Base-by-base conservation (phyloP, 2,797 vertebrate genomes). In the Decapterus maruadsi region DNA sequence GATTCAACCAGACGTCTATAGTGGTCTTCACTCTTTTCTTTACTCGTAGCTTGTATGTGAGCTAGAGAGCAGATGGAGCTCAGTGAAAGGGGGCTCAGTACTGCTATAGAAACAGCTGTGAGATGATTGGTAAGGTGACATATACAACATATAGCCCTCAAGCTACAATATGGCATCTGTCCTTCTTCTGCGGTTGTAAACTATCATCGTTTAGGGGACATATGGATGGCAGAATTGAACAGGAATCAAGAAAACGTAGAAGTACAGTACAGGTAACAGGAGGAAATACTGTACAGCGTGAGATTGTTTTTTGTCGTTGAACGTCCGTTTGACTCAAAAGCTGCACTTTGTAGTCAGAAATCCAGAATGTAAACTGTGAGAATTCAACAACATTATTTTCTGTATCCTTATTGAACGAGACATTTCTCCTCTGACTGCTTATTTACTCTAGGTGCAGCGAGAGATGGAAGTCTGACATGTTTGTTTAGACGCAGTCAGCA, bases 21-120 rank as follows among this genome's bases (percentile, higher is more conserved):
- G 64, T 67, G 12, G 2, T 74, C 67, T 81, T 77, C 58, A 50
- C 75, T 77, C 75, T 26, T 70, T 46, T 75, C 70, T 81, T 81
- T 60, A 56, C 70, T 72, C 71, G 72, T 46, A 22, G 62, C 75
- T 81, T 22, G 31, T 81, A 69, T 72, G 64, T 26, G 42, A 82
- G 68, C 59, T 20, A 9, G 16, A 76, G 61, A 87, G 79, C 84
- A 85, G 82, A 84, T 80, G 80, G 87, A 75, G 83, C 81, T 83
- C 57, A 58, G 64, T 22, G 62, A 76, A 75, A 57, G 51, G 45
- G 45, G 59, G 68, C 48, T 79, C 53, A 1, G 74, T 66, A 1
- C 77, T 38, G 61, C 67, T 76, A 70, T 42, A 75, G 54, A 84
- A 83, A 77, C 88, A 90, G 85, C 86, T 91, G 88, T 71, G 79